Conservation (phyloP, 2,888 invertebrate genomes). For the Pristionchus exspectatus region DNA sequence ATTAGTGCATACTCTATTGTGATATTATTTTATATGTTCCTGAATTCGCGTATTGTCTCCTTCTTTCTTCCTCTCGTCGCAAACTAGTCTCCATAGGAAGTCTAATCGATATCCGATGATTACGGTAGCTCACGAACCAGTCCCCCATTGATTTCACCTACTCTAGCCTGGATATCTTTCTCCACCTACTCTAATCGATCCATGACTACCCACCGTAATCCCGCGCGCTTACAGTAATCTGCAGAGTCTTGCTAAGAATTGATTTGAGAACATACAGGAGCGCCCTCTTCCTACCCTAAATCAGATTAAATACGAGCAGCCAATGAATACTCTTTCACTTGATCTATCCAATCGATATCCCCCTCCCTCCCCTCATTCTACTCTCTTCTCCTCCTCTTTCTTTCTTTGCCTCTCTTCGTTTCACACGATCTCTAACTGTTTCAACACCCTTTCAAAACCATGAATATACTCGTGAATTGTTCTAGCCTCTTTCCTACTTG, state of each 20-base stretch:
- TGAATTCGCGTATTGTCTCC: slow-evolving; percentile 11
- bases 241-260: slow-evolving; percentile 44
- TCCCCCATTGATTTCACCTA: slow-evolving; percentile 8
- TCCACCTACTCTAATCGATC: not conserved
- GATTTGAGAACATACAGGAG: slow-evolving; percentile 34
- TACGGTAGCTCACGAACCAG: slow-evolving; percentile 35
- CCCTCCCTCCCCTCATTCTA: not conserved
- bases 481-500: slow-evolving; percentile 17
- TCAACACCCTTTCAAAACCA: slow-evolving; percentile 22
- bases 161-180: slow-evolving; percentile 44
- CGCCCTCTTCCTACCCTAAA: not conserved
- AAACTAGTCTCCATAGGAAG: slow-evolving; percentile 1
- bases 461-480: slow-evolving; percentile 32
- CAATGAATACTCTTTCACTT: slow-evolving; percentile 44
- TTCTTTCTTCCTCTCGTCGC: not conserved
- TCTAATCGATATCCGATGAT: not conserved
- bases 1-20: not conserved
- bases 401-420: not conserved
- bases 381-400: not conserved
- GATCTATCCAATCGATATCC: not conserved
- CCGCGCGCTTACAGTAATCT: slow-evolving; percentile 30
- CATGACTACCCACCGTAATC: slow-evolving; percentile 39
- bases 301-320: slow-evolving; percentile 30
- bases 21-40: slow-evolving; percentile 12
- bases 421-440: slow-evolving; percentile 24